These are phyloP conservation scores for Linurgus olivaceus DNA, from an alignment of 2,797 vertebrate genomes.

Conservation along the genomic window DNA sequence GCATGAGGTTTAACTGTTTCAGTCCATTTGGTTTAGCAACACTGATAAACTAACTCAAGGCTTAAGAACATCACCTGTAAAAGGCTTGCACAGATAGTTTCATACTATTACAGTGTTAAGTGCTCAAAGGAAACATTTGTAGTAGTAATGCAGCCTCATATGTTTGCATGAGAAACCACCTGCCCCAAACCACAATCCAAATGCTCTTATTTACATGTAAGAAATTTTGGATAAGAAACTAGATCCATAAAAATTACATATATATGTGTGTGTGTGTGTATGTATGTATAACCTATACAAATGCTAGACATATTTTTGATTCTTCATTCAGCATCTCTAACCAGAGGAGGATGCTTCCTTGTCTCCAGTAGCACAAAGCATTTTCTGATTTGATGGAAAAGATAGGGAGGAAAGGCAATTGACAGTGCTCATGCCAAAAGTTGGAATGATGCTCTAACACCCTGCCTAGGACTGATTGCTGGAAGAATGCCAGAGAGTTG, in stretches of 20 bases:
- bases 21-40: neutral
- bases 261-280: fast-evolving
- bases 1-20: neutral
- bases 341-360: neutral
- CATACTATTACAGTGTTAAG: neutral
- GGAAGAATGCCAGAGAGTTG: neutral
- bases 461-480: neutral
- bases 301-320: neutral
- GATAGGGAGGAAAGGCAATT: neutral
- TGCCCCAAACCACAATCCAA: neutral
- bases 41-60: neutral
- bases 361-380: neutral
- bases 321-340: neutral
- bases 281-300: neutral
- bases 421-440: neutral
- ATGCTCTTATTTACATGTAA: neutral
- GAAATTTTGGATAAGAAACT: neutral
- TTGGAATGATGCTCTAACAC: neutral
- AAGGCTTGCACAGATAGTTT: neutral
- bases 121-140: neutral
- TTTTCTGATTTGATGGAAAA: neutral
- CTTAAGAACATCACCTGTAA: neutral
- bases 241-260: neutral
- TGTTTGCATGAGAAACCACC: neutral
- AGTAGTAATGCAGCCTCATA: neutral